Evolutionary conservation across 2,888 invertebrate genomes (phyloP).

Genomic region (Pristionchus maxplancki): DNA sequence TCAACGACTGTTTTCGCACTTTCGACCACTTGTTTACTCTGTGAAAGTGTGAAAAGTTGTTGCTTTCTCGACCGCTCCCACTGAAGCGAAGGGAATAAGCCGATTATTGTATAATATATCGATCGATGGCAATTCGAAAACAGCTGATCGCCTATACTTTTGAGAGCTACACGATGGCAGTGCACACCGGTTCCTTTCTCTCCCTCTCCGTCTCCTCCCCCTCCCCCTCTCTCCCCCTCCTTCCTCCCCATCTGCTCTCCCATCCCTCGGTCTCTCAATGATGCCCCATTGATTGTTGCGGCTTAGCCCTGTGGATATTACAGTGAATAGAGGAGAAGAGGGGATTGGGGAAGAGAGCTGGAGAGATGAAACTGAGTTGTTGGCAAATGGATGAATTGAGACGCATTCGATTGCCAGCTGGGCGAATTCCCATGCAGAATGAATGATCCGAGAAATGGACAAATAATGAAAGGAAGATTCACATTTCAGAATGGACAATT

Average conservation of each 20-base stretch:
- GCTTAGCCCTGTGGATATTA: constrained; percentile 39
- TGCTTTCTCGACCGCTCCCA: background rate
- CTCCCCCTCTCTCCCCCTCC: background rate
- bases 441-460: background rate
- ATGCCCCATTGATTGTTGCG: constrained; percentile 32
- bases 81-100: background rate
- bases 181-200: constrained; percentile 30
- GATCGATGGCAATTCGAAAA: constrained; percentile 18
- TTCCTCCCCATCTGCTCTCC: background rate
- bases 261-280: background rate
- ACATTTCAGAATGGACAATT: constrained; percentile 55
- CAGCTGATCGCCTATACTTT: constrained; percentile 42
- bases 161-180: background rate
- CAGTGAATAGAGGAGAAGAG: constrained; percentile 22
- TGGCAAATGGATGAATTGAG: background rate
- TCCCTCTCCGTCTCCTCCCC: background rate
- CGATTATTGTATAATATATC: constrained; percentile 7
- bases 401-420: background rate
- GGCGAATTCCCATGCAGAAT: background rate
- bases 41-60: constrained; percentile 11
- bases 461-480: too few relatives aligned
- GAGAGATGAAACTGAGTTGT: background rate
- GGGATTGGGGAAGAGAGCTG: background rate
- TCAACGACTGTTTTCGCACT: constrained; percentile 55
- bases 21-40: constrained; percentile 43